Base-by-base conservation (phyloP, 2,113 vertebrate genomes). In the Columbina picui region DNA sequence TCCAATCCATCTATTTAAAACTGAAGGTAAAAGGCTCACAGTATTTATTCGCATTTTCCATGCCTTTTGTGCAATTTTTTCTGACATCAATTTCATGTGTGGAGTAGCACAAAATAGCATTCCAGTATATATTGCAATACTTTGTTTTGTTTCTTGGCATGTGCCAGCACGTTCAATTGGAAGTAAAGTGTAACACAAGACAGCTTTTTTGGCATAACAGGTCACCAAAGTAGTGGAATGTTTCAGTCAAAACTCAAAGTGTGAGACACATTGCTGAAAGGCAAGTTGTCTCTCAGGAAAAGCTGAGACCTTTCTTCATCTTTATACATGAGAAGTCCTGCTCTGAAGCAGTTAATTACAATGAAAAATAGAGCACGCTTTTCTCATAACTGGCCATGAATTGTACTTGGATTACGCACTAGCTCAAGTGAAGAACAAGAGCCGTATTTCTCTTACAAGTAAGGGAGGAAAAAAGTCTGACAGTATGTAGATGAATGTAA, bases 241-340 rank as follows among this genome's bases (percentile, higher is more conserved):
- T 75, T 94, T 93, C 88, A 89, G 76, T 94, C 93, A 87, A 78
- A 93, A 90, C 94, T 84, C 82, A 14, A 64, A 93, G 90, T 81
- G 90, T 64, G 88, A 96, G 92, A 94, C 88, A 69, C 65, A 19
- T 47, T 94, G 88, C 85, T 96, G 93, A 88, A 84, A 94, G 71
- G 71, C 82, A 94, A 88, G 43, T 94, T n/a, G 50, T 90, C 76
- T 94, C 91, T 90, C 85, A 92, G 65, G 76, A 84, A 84, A 93
- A 95, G 83, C 95, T 92, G 92, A 94, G 88, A 88, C 92, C 95
- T 86, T 89, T 97, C 78, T 86, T 95, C 93, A 90, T 96, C 71
- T 96, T 97, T 93, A 95, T 92, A 94, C 87, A 93, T 90, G 88
- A 94, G 80, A 29, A 93, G 14, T 75, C 80, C 86, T 90, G 73